phyloP scores from a whole-genome alignment of 2,797 vertebrate species.

The Erethizon dorsatum region DNA sequence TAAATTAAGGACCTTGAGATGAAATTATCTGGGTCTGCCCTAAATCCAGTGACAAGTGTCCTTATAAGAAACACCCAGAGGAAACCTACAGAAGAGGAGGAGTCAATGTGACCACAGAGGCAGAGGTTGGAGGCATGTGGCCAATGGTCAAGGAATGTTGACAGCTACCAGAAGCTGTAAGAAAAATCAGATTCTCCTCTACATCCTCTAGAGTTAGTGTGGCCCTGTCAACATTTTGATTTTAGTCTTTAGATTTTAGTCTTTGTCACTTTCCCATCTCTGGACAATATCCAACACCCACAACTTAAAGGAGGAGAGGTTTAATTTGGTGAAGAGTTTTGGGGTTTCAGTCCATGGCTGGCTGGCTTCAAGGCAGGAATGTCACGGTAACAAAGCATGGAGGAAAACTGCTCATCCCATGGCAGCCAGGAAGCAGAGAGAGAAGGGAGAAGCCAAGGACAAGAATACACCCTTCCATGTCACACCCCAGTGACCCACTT shows the following conservation, averaged over 20 bases:
- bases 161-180: background rate
- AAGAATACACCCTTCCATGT: background rate
- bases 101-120: background rate
- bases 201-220: background rate
- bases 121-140: background rate
- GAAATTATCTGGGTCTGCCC: background rate
- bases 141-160: background rate
- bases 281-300: background rate
- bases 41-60: background rate
- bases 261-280: background rate
- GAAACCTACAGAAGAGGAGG: background rate
- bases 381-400: background rate
- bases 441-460: background rate
- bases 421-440: background rate
- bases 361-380: background rate
- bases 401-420: background rate
- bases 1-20: slow-evolving; percentile 36
- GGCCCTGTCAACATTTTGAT: background rate
- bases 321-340: background rate
- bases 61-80: background rate
- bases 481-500: background rate
- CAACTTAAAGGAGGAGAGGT: background rate
- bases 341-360: background rate
- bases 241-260: background rate
- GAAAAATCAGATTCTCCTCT: background rate